Evolutionary conservation across 1,140 invertebrate species (phyloP).

Genomic region (Drosophila kepulauana): DNA sequence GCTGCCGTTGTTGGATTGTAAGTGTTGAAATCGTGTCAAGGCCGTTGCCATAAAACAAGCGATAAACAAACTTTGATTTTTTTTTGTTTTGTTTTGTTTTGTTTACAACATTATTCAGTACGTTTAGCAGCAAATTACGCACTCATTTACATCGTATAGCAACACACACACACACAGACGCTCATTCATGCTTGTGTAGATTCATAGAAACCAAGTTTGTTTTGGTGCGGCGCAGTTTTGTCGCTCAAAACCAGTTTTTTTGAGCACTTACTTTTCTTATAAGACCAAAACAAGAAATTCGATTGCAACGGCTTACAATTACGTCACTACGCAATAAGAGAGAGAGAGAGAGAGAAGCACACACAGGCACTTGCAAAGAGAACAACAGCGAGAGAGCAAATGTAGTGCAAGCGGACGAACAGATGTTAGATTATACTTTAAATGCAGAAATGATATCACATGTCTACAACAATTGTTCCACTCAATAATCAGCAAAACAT

Average conservation of each 20-base stretch:
- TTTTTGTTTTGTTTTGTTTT: slow-evolving; percentile 20
- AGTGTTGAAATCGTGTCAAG: slow-evolving; percentile 77
- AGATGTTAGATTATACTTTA: slow-evolving; percentile 22
- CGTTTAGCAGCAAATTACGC: slow-evolving; percentile 37
- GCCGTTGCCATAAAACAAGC: slow-evolving; percentile 47
- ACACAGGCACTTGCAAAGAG: background rate
- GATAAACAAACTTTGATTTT: slow-evolving; percentile 30
- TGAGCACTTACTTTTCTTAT: slow-evolving; percentile 61
- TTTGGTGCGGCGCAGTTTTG: slow-evolving; percentile 72
- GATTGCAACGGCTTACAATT: slow-evolving; percentile 64
- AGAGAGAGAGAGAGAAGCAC: background rate
- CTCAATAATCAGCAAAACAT: slow-evolving; percentile 15
- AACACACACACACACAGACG: slow-evolving; percentile 12
- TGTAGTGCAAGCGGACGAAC: background rate
- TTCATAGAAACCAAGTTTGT: slow-evolving; percentile 57
- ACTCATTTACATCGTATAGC: slow-evolving; percentile 31
- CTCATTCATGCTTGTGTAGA: background rate
- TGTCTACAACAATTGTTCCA: slow-evolving; percentile 20
- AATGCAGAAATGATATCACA: slow-evolving; percentile 16
- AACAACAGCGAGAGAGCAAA: slow-evolving; percentile 2
- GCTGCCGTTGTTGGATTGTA: slow-evolving; percentile 16
- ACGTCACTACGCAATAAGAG: slow-evolving; percentile 58
- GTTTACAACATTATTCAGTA: slow-evolving; percentile 37
- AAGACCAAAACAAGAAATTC: slow-evolving; percentile 72
- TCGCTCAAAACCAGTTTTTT: slow-evolving; percentile 70